Conservation (phyloP, 2,888 invertebrate species). For the Epsilonema sp. region DNA sequence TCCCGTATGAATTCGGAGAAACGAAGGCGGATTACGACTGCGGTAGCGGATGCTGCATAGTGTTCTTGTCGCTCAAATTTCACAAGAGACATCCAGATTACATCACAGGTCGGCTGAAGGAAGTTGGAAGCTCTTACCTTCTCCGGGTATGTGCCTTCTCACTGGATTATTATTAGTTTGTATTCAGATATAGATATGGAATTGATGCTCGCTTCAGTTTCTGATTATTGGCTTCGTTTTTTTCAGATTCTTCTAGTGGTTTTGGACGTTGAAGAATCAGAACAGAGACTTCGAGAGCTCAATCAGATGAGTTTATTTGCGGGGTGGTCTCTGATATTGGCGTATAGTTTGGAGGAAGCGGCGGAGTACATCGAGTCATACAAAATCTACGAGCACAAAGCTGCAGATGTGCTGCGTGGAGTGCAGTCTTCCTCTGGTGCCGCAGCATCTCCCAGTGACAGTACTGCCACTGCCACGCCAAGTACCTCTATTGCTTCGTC, state of each 20-base stretch:
- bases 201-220: too few species aligned
- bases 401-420: too few species aligned
- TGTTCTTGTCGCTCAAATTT: conserved; percentile 18
- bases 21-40: conserved; percentile 21
- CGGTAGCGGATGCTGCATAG: conserved; percentile 16
- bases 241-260: conserved; percentile 18
- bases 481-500: too few species aligned
- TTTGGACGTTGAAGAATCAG: conserved; percentile 20
- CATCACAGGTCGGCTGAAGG: conserved; percentile 18
- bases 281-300: conserved; percentile 20
- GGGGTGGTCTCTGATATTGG: conserved; percentile 21
- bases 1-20: conserved; percentile 23
- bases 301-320: conserved; percentile 21
- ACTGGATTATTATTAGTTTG: too few species aligned
- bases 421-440: too few species aligned
- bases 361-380: conserved; percentile 25
- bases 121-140: conserved; percentile 13
- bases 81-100: conserved; percentile 24
- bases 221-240: too few species aligned
- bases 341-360: conserved; percentile 23
- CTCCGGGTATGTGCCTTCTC: too few species aligned
- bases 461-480: too few species aligned
- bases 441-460: too few species aligned
- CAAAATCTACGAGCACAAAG: conserved; percentile 18
- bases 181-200: too few species aligned